Base-by-base conservation (phyloP, 2,888 invertebrate genomes). In the Steromphala cineraria region DNA sequence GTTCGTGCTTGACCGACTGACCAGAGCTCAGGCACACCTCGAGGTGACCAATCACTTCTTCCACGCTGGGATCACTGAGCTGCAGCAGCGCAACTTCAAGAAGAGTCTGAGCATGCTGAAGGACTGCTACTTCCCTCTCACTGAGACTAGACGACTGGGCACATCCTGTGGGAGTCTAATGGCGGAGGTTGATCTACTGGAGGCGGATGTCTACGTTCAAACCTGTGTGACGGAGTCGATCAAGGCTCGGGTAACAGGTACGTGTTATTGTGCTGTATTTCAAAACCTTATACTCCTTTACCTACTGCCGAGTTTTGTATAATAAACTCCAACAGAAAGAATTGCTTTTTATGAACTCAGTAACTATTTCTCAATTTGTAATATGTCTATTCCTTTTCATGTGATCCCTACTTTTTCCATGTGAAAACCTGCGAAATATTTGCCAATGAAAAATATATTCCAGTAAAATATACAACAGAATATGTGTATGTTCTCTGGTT, bases 221-320 rank as follows among this genome's bases (percentile, higher is more conserved):
- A 83, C 77, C 5, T 86, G 83, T 67, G 67, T 85, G 19, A 86
- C 85, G 0, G 84, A 86, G 53, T 81, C 86, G 7, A 75, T 83
- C 36, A 83, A 88, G 71, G 86, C 88, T 13, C 79, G 81, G 62
- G 79, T 81, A 40, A 86, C 82, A 75, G 88, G 88, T 88, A 81
- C 17, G 8, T 8, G 4, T 17, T 13, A 0, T 19, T 10, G 5
- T 10, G 13, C 7, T n/a, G n/a, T n/a, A n/a, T n/a, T n/a, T n/a
- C n/a, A n/a, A n/a, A n/a, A n/a, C n/a, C n/a, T n/a, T n/a, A n/a
- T n/a, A n/a, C n/a, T n/a, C n/a, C n/a, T n/a, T n/a, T n/a, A n/a
- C n/a, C n/a, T n/a, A n/a, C n/a, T n/a, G n/a, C n/a, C n/a, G n/a
- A n/a, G n/a, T n/a, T n/a, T n/a, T n/a, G n/a, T n/a, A n/a, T n/a